These are phyloP conservation scores for rat (Rattus norvegicus) DNA, from an alignment of 2,113 vertebrate species.

Conservation along the genomic window DNA sequence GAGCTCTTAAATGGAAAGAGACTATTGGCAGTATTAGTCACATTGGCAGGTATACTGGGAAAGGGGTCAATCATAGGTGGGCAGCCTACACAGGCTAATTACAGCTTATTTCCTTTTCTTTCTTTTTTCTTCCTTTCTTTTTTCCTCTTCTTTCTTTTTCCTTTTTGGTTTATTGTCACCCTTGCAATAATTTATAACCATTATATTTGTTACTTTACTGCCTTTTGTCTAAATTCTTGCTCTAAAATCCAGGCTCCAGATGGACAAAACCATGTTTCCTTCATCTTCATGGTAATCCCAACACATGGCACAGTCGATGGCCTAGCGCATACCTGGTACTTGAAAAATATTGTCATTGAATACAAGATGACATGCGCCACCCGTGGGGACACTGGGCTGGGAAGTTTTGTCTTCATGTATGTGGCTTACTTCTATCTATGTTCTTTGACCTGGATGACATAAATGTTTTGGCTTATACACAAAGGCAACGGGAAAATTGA, in stretches of 20 bases:
- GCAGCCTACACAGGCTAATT: not conserved
- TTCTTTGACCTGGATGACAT: constrained; percentile 26
- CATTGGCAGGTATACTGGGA: not conserved
- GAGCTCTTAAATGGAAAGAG: not conserved
- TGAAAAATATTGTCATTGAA: not conserved
- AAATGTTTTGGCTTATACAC: constrained; percentile 18
- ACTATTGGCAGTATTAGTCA: not conserved
- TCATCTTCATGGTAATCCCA: not conserved
- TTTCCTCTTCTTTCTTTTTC: not conserved
- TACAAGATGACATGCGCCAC: not conserved
- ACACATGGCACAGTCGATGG: not conserved
- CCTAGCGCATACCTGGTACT: not conserved
- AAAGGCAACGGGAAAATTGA: not conserved
- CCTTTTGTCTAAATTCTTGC: not conserved
- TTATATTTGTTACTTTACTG: not conserved
- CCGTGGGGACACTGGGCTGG: not conserved
- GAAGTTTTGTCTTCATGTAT: not conserved
- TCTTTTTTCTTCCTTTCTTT: too few species aligned
- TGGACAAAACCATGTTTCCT: not conserved
- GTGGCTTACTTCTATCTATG: not conserved
- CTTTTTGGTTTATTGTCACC: not conserved
- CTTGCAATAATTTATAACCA: not conserved
- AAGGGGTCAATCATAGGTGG: not conserved
- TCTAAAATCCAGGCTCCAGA: not conserved
- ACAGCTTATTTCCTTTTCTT: too few species aligned